Evolutionary conservation across 1,140 invertebrate genomes (phyloP), one percentile per base, ranked within the genome.

Genomic region (Harlomillsia oculata): DNA sequence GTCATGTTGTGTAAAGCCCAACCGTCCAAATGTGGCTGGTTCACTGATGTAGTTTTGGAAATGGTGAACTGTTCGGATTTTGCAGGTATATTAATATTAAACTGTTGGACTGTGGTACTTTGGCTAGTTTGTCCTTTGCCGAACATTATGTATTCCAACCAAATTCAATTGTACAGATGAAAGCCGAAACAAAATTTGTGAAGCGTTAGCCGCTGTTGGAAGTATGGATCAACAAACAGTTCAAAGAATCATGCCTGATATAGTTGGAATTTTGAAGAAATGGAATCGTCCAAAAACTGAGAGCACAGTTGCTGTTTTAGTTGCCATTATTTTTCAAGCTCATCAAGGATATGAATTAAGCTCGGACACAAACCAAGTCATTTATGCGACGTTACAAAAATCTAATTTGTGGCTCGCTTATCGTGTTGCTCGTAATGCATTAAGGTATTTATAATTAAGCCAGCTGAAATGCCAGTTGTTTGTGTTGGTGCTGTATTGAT

Each of bases 391-490:
- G 0, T 72, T 81, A 14, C 73, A 76, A 45, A 74, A 74, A 46
- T 77, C 79, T 1, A 81, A 87, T 69, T 75, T 80, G 1, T 96
- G 93, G 92, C 79, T 83, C 5, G 82, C 83, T 48, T 96, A 93
- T 71, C 78, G 86, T 63, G 83, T 96, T 44, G 88, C 83, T 1
- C 76, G 91, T 40, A 87, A 89, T 48, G 88, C 89, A 1, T 78
- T 89, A 9, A 76, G 85, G 73, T 84, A 75, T 66, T 23, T 23
- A 43, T 11, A 44, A 25, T 20, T 5, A 37, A 3, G 13, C 11
- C 8, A 41, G 8, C 18, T 41, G 16, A 14, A 6, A 41, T 41
- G 40, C 40, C 6, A 18, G 28, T 18, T 50, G 30, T 36, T 32
- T 34, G 9, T 29, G 29, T 9, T 5, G n/a, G 13, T 6, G 28